Conservation (phyloP, 1,140 invertebrate genomes). For the Scaptomyza graminum region DNA sequence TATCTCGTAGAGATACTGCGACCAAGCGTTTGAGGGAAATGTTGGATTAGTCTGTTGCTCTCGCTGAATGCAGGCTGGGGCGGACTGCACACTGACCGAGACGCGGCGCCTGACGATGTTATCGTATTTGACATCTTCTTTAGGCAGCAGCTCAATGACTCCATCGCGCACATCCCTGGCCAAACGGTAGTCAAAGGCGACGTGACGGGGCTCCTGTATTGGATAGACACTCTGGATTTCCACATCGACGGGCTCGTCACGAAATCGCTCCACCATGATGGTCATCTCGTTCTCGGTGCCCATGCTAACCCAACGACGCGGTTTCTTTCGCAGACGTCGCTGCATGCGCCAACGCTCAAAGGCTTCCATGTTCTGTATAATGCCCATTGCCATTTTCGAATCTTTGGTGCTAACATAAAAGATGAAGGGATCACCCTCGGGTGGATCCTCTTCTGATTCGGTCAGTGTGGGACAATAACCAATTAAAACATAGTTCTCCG, state of each 20-base stretch:
- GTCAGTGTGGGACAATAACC: constrained; percentile 88
- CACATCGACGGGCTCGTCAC: constrained; percentile 86
- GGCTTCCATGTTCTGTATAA: constrained; percentile 85
- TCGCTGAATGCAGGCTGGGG: constrained; percentile 80
- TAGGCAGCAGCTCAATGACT: constrained; percentile 87
- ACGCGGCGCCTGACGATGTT: constrained; percentile 86
- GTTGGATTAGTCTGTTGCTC: constrained; percentile 87
- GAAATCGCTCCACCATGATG: constrained; percentile 84
- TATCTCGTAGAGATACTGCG: constrained; percentile 86
- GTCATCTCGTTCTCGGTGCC: constrained; percentile 88
- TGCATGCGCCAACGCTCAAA: constrained; percentile 87
- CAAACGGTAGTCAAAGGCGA: constrained; percentile 81
- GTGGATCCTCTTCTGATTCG: constrained; percentile 87
- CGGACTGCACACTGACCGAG: constrained; percentile 85
- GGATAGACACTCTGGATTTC: constrained; percentile 87
- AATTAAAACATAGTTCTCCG: constrained; percentile 86
- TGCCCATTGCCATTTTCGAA: constrained; percentile 85
- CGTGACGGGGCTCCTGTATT: constrained; percentile 84
- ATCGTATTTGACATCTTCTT: constrained; percentile 85
- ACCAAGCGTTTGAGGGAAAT: constrained; percentile 88
- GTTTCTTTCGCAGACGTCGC: constrained; percentile 87
- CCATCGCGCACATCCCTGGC: constrained; percentile 87
- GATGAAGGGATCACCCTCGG: constrained; percentile 86
- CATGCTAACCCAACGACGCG: constrained; percentile 86
- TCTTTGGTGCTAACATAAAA: constrained; percentile 84